These are phyloP conservation scores for Nysson spinosus DNA, from an alignment of 2,888 invertebrate species.

Conservation along the genomic window DNA sequence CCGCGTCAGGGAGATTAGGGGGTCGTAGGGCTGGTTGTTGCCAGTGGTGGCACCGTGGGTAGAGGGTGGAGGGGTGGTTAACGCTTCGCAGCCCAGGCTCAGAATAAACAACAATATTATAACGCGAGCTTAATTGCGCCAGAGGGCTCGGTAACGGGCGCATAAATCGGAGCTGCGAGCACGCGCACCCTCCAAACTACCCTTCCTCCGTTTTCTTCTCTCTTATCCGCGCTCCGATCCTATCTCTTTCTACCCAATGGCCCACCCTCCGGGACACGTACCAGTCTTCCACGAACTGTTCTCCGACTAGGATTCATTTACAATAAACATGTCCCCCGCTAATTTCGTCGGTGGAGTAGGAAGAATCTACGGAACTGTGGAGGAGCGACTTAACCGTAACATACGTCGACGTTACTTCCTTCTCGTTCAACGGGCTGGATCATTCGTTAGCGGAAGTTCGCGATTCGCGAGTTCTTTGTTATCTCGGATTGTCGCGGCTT, in stretches of 20 bases:
- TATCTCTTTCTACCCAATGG: constrained; percentile 1
- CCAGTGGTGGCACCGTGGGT: constrained; percentile 52
- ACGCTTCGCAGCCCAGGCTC: constrained; percentile 70
- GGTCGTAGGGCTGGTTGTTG: constrained; percentile 48
- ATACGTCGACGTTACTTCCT: constrained; percentile 56
- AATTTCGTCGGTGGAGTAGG: constrained; percentile 70
- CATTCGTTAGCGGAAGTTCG: constrained; percentile 44
- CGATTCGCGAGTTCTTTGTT: constrained; percentile 37
- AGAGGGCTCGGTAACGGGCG: constrained; percentile 74
- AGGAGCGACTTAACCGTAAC: constrained; percentile 59
- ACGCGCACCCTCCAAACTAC: constrained; percentile 57
- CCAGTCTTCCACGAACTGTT: constrained; percentile 53
- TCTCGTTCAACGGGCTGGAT: constrained; percentile 48
- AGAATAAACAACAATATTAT: constrained; percentile 77
- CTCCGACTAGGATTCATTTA: constrained; percentile 73
- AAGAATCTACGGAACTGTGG: constrained; percentile 58
- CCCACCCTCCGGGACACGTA: constrained; percentile 52
- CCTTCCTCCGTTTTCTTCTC: constrained; percentile 35
- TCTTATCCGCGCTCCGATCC: constrained; percentile 6
- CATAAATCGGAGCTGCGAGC: constrained; percentile 72
- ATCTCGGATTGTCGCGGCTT: constrained; percentile 21
- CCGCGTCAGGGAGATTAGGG: constrained; percentile 63
- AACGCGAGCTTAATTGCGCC: constrained; percentile 76
- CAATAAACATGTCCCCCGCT: constrained; percentile 76
- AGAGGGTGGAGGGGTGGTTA: constrained; percentile 62